These are phyloP conservation scores for Nasonia vitripennis DNA, from an alignment of 1,140 invertebrate species.

Conservation along the genomic window DNA sequence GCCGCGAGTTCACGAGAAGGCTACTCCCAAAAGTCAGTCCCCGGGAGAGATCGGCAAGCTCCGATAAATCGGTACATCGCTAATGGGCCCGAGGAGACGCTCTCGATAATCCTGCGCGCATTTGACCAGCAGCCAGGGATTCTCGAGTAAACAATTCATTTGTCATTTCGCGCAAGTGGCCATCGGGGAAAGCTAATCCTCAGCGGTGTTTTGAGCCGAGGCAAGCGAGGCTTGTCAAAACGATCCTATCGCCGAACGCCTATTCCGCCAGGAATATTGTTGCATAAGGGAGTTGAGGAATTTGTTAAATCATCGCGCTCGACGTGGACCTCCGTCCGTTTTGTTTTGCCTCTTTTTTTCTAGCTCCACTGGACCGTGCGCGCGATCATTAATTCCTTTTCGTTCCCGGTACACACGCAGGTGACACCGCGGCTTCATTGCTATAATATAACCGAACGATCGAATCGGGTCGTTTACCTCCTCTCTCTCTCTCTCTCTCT, in stretches of 20 bases:
- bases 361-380: too few relatives aligned
- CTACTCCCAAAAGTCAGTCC: neutral
- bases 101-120: neutral
- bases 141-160: constrained; percentile 63
- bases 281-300: constrained; percentile 39
- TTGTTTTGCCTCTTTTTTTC: constrained; percentile 49
- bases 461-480: too few relatives aligned
- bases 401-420: too few relatives aligned
- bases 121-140: constrained; percentile 21
- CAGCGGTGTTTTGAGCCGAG: constrained; percentile 38
- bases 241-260: constrained; percentile 36
- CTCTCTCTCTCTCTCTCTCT: too few relatives aligned
- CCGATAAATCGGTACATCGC: neutral
- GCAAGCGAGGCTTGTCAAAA: constrained; percentile 54
- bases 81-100: neutral
- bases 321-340: constrained; percentile 53
- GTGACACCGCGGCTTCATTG: too few relatives aligned
- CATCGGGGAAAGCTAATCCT: constrained; percentile 37
- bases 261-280: constrained; percentile 24
- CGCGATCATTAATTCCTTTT: neutral
- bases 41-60: constrained; percentile 20
- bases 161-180: constrained; percentile 54
- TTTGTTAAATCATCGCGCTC: constrained; percentile 46
- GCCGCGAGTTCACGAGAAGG: neutral
- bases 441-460: too few relatives aligned